Percentiles rank a stretch among this genome's conserved stretches.
These are phyloP conservation scores for Gasterosteus aculeatus DNA, from an alignment of 2,113 vertebrate species.

Conservation along the genomic window DNA sequence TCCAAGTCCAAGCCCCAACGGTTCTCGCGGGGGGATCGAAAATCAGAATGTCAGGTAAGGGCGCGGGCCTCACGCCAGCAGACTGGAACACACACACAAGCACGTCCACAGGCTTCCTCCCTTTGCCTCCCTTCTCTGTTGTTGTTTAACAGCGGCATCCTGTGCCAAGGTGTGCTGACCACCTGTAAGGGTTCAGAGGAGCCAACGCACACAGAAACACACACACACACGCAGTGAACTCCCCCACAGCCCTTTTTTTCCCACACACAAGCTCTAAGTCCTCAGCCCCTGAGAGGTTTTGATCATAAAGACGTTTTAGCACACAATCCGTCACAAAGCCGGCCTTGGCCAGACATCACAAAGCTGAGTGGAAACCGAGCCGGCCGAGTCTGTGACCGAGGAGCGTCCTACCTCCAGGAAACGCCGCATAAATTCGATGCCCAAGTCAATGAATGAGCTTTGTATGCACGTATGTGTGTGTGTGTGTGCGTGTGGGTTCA, in stretches of 20 bases:
- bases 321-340: conserved; percentile 71
- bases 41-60: conserved; percentile 81
- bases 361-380: conserved; percentile 56
- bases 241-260: conserved; percentile 44
- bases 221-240: neutral
- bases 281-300: conserved; percentile 58
- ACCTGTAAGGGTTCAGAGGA: conserved; percentile 62
- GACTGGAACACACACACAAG: conserved; percentile 44
- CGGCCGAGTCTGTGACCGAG: conserved; percentile 60
- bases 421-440: conserved; percentile 50
- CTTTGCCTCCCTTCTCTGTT: conserved; percentile 34
- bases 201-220: neutral
- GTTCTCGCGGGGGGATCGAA: conserved; percentile 74
- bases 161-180: conserved; percentile 62
- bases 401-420: conserved; percentile 59
- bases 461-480: conserved; percentile 26
- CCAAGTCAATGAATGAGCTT: conserved; percentile 57
- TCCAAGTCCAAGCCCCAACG: conserved; percentile 68
- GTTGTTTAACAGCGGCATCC: conserved; percentile 50
- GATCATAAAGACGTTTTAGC: conserved; percentile 66
- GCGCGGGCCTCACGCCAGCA: conserved; percentile 24
- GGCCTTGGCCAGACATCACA: conserved; percentile 69
- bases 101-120: conserved; percentile 40
- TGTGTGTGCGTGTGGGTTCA: conserved; percentile 6
- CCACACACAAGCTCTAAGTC: conserved; percentile 50